Evolutionary conservation across 2,797 vertebrate genomes (phyloP), one percentile per base, ranked within the genome.

Genomic region (Sphaeramia orbicularis): DNA sequence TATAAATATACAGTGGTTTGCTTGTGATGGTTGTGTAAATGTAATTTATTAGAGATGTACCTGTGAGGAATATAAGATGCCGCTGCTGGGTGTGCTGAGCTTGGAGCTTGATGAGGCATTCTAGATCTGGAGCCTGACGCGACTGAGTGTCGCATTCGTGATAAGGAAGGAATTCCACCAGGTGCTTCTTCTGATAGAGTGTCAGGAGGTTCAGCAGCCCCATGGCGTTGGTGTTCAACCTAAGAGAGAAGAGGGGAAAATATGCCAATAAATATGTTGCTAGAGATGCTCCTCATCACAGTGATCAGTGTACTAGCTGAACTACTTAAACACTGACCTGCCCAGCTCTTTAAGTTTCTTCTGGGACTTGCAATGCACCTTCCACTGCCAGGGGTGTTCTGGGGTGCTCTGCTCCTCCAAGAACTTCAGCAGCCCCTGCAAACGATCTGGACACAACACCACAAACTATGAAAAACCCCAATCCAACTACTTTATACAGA

Each of bases 321-420:
- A 12, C 9, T 16, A 3, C 14, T 55, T 6, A 48, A 32, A 55
- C 40, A 89, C 94, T 86, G 51, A 98, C 98, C 98, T 97, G 54
- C 95, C 96, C 71, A 97, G 86, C 89, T 99, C 97, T 82, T 99
- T 99, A 6, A 99, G 94, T 78, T 97, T 99, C 87, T 99, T 99
- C 75, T 99, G 97, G 86, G 97, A 98, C 93, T 99, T 99, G 88
- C 96, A 99, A 90, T 99, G 98, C 38, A 99, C 94, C 89, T 99
- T 99, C 96, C 97, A 98, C 82, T 98, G 96, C 98, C 98, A 99
- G 76, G 96, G 96, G 74, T 93, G 95, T 86, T 97, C 96, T 2
- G 95, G 94, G 51, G 94, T 96, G 91, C 82, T 96, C 84, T 97
- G 95, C 63, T 95, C 93, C 87, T 98, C 96, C 68, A 99, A 77